Conservation (phyloP, 2,797 vertebrate species). For the Microcaecilia unicolor region DNA sequence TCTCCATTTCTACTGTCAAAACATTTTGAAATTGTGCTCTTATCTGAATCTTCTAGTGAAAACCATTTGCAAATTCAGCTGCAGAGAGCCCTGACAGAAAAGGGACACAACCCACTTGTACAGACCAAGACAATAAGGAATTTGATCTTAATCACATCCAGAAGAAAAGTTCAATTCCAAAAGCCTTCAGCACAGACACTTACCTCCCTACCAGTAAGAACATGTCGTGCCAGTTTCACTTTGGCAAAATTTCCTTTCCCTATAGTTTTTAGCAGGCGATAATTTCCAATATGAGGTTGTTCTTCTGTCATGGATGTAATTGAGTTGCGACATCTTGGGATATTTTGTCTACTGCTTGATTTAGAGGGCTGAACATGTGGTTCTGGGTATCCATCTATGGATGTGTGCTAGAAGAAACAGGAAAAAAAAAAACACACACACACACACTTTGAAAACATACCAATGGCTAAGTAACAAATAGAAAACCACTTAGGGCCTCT, state of each 20-base stretch:
- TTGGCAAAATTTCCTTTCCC: conserved; percentile 95
- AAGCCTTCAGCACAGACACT: no score
- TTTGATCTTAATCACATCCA: no score
- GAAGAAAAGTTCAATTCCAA: no score
- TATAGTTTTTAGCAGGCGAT: conserved; percentile 89
- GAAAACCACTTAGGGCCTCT: no score
- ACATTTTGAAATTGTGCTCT: no score
- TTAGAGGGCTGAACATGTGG: conserved; percentile 72
- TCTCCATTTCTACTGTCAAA: no score
- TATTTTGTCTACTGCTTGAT: conserved; percentile 80
- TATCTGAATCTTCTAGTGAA: no score
- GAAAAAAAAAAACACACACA: background rate
- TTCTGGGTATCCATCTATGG: conserved; percentile 78
- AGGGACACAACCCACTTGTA: no score
- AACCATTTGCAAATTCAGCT: no score
- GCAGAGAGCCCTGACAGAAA: no score
- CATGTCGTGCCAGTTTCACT: conserved; percentile 86
- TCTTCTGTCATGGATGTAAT: conserved; percentile 81
- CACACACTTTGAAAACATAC: conserved; percentile 1
- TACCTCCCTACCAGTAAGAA: conserved; percentile 90
- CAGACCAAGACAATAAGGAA: no score
- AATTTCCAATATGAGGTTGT: conserved; percentile 89
- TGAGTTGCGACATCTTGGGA: conserved; percentile 83
- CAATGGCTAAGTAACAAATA: no score
- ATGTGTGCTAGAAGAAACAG: conserved; percentile 66